These are phyloP conservation scores for Silurus asotus DNA, from an alignment of 2,113 vertebrate species.

Conservation along the genomic window DNA sequence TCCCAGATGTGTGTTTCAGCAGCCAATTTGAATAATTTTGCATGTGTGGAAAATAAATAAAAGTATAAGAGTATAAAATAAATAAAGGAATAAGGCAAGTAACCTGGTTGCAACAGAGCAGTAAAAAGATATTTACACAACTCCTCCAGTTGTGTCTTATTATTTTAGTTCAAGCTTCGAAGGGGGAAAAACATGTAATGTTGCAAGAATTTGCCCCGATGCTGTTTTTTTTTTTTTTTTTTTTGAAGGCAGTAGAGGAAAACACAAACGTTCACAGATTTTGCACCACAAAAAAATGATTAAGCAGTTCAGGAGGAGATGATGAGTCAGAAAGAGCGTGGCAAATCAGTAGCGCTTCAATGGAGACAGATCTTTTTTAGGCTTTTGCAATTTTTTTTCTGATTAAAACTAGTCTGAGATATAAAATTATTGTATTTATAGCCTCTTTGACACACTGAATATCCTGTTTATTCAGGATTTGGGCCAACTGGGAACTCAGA, in stretches of 20 bases:
- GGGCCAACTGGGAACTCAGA: conserved; percentile 37
- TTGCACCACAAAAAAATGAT: not conserved
- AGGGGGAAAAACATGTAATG: not conserved
- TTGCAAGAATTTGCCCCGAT: not conserved
- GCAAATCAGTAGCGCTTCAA: not conserved
- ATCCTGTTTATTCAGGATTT: conserved; percentile 1
- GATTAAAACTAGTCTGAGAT: not conserved
- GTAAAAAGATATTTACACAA: not conserved
- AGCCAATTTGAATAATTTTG: not conserved
- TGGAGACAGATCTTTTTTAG: not conserved
- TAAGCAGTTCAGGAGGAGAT: not conserved
- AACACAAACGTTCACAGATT: not conserved
- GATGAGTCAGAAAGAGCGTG: not conserved
- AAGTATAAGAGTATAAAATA: not conserved
- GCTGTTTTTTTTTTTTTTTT: not conserved
- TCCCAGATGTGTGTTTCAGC: not conserved
- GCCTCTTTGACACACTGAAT: not conserved
- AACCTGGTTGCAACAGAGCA: not conserved
- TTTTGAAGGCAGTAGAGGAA: not conserved
- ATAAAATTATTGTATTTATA: not conserved
- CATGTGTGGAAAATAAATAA: no score
- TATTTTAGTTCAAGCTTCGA: not conserved
- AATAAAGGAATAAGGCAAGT: not conserved
- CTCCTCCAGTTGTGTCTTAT: not conserved
- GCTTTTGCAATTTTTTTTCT: not conserved